These are phyloP conservation scores for Gavia stellata DNA, from an alignment of 2,113 vertebrate species.

Conservation along the genomic window DNA sequence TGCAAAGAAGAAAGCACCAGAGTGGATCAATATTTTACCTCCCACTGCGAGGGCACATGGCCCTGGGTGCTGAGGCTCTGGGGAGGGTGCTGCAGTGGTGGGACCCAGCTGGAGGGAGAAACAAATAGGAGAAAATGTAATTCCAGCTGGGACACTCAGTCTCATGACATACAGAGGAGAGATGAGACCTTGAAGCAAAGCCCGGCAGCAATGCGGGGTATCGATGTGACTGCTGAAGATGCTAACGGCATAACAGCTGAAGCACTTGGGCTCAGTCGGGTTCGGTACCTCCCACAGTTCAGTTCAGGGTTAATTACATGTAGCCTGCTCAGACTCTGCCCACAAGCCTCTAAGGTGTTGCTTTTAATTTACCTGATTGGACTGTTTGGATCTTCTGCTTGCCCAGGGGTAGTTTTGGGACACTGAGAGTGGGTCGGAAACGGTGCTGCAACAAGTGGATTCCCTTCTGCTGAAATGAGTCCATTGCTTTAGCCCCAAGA, in stretches of 20 bases:
- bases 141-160: neutral
- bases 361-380: neutral
- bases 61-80: neutral
- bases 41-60: accelerated
- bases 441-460: neutral
- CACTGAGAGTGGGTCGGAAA: neutral
- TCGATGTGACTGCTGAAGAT: neutral
- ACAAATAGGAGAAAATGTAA: neutral
- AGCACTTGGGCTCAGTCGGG: neutral
- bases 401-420: neutral
- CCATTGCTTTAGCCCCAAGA: neutral
- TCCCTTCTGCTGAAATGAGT: neutral
- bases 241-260: neutral
- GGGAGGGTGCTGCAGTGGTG: neutral
- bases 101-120: neutral
- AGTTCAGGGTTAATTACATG: neutral
- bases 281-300: neutral
- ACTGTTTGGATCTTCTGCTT: neutral
- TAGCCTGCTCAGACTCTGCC: neutral
- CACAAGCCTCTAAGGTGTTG: neutral
- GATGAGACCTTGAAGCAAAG: neutral
- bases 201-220: accelerated
- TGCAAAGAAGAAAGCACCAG: neutral
- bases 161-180: neutral
- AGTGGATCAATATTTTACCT: neutral